A percentile compares a stretch with the other conserved stretches of the same genome.
These are phyloP conservation scores for Poeciliopsis turrubarensis DNA, from an alignment of 2,113 vertebrate genomes.

Conservation along the genomic window DNA sequence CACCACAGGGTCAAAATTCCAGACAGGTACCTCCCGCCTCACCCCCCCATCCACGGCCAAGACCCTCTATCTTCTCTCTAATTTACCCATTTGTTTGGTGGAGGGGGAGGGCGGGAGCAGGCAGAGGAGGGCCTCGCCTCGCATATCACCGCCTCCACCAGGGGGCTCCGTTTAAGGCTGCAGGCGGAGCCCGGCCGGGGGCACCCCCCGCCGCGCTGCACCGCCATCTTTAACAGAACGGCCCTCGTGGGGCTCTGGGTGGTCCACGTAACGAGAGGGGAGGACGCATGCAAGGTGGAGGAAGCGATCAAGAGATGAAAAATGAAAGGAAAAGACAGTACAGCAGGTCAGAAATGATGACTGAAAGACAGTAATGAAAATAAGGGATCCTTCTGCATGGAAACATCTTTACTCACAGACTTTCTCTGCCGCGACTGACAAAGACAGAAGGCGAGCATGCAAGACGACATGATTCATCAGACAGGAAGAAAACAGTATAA, in stretches of 20 bases:
- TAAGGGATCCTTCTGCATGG: background rate
- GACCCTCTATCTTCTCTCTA: constrained; percentile 16
- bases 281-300: constrained; percentile 60
- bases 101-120: constrained; percentile 76
- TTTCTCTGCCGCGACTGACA: constrained; percentile 54
- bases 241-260: constrained; percentile 84
- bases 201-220: constrained; percentile 80
- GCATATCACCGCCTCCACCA: constrained; percentile 79
- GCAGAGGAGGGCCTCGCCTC: constrained; percentile 80
- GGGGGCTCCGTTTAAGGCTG: constrained; percentile 81
- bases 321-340: background rate
- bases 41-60: background rate
- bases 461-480: constrained; percentile 39
- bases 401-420: constrained; percentile 60
- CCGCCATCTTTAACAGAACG: constrained; percentile 87
- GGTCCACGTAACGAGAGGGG: constrained; percentile 51
- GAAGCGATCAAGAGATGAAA: constrained; percentile 40
- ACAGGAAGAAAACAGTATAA: constrained; percentile 10
- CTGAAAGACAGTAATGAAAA: background rate
- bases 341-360: background rate
- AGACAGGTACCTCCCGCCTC: fast-evolving
- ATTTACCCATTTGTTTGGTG: constrained; percentile 83
- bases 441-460: constrained; percentile 56
- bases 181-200: constrained; percentile 84
- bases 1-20: background rate